Evolutionary conservation across 2,888 invertebrate species (phyloP).

Genomic region (Drosophila hamatofila): DNA sequence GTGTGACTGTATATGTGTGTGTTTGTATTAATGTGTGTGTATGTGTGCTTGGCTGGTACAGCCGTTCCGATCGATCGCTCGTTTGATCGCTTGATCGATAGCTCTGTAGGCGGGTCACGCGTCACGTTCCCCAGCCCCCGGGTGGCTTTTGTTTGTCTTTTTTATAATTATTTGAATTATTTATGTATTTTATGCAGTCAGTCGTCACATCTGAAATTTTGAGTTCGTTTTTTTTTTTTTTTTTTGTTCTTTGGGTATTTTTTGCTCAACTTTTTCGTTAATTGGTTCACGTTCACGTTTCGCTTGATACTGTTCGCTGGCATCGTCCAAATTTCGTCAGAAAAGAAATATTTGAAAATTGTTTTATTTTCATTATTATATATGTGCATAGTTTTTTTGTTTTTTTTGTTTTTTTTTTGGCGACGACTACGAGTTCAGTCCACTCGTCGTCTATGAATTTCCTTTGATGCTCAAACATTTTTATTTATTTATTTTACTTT

Average conservation of each 20-base stretch:
- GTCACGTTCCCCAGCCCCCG: slow-evolving; percentile 64
- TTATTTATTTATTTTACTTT: background rate
- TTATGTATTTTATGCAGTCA: slow-evolving; percentile 64
- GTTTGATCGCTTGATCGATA: slow-evolving; percentile 73
- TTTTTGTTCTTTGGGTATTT: slow-evolving; percentile 16
- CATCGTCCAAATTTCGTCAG: slow-evolving; percentile 68
- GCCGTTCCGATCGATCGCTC: slow-evolving; percentile 34
- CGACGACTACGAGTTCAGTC: slow-evolving; percentile 77
- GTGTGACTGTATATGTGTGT: slow-evolving; percentile 17
- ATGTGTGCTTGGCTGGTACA: slow-evolving; percentile 33
- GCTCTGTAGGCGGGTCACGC: slow-evolving; percentile 80
- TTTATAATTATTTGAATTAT: slow-evolving; percentile 67
- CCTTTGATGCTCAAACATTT: slow-evolving; percentile 67
- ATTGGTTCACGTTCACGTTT: slow-evolving; percentile 73
- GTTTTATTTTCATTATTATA: slow-evolving; percentile 47
- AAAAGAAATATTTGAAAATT: slow-evolving; percentile 58
- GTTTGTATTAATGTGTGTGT: background rate
- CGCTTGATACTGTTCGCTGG: slow-evolving; percentile 58
- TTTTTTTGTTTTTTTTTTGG: slow-evolving; percentile 10
- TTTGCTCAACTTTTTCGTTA: slow-evolving; percentile 47
- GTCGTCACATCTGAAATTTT: slow-evolving; percentile 54
- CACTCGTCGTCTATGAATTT: slow-evolving; percentile 72
- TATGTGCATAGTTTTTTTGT: slow-evolving; percentile 10
- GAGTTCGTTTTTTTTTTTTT: slow-evolving; percentile 30
- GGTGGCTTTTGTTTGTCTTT: slow-evolving; percentile 24